Percentiles rank a stretch among this genome's conserved stretches.
Conservation (phyloP, 2,888 invertebrate species). For the Oscheius myriophilus region DNA sequence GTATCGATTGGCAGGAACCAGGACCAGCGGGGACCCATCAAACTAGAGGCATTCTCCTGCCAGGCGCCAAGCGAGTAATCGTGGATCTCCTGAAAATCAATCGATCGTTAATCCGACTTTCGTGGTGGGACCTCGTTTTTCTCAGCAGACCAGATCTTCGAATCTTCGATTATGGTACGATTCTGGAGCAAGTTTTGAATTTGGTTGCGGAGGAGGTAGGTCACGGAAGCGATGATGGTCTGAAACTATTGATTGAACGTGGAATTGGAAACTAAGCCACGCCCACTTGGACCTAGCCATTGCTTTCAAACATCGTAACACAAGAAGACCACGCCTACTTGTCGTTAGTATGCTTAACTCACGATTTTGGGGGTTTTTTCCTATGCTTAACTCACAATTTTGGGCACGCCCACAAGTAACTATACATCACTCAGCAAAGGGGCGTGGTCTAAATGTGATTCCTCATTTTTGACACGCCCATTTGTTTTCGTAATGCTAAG, state of each 20-base stretch:
- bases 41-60: conserved; percentile 2
- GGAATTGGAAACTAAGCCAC: neutral
- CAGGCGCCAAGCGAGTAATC: neutral
- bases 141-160: conserved; percentile 7
- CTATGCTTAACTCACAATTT: no score
- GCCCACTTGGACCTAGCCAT: neutral
- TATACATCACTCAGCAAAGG: no score
- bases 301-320: no score
- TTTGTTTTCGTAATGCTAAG: no score
- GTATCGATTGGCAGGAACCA: conserved; percentile 19
- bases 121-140: neutral
- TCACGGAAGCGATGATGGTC: conserved; percentile 37
- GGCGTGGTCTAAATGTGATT: no score
- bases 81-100: no score
- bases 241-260: conserved; percentile 2
- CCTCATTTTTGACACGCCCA: no score
- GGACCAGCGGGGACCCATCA: conserved; percentile 13
- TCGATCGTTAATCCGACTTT: no score
- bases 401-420: no score
- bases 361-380: no score
- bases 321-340: no score
- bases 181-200: conserved; percentile 39
- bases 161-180: conserved; percentile 46
- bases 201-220: conserved; percentile 37
- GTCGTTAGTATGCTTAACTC: no score